Percentiles rank a stretch among this genome's conserved stretches.
phyloP scores from a whole-genome alignment of 2,113 vertebrate species.

The Odobenus rosmarus region DNA sequence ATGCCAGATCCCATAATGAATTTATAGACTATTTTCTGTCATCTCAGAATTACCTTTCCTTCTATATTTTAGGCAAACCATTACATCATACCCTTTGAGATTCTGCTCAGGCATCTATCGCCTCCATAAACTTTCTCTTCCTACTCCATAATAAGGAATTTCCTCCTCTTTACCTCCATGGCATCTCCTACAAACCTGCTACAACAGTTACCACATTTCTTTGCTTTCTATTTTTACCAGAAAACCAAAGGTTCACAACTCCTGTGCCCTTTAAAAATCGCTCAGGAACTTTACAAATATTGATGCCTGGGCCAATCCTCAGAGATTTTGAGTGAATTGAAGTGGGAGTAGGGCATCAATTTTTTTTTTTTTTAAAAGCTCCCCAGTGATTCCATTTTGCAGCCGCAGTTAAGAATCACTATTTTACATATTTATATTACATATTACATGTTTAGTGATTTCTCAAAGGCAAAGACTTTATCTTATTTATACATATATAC shows the following conservation, averaged over 20 bases:
- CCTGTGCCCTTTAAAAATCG: neutral
- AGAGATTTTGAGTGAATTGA: neutral
- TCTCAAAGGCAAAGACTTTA: neutral
- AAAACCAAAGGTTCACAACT: neutral
- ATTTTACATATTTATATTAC: neutral
- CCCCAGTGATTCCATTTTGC: neutral
- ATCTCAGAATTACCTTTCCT: neutral
- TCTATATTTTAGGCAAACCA: neutral
- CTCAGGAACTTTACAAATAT: neutral
- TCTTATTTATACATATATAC: neutral
- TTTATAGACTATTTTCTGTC: neutral
- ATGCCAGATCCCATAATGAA: neutral
- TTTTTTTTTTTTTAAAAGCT: neutral
- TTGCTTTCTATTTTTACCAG: neutral
- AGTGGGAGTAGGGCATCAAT: neutral
- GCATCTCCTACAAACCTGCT: neutral
- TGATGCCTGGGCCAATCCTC: neutral
- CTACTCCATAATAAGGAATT: neutral
- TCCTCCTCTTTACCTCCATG: neutral
- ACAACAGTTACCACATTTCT: neutral
- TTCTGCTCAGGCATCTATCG: neutral
- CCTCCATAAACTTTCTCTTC: neutral
- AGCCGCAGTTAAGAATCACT: neutral
- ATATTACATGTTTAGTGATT: neutral
- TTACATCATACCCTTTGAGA: neutral